A percentile compares a stretch with the other conserved stretches of the same genome.
These are phyloP conservation scores for Dolichoris vasculosae DNA, from an alignment of 1,140 invertebrate species.

Conservation along the genomic window DNA sequence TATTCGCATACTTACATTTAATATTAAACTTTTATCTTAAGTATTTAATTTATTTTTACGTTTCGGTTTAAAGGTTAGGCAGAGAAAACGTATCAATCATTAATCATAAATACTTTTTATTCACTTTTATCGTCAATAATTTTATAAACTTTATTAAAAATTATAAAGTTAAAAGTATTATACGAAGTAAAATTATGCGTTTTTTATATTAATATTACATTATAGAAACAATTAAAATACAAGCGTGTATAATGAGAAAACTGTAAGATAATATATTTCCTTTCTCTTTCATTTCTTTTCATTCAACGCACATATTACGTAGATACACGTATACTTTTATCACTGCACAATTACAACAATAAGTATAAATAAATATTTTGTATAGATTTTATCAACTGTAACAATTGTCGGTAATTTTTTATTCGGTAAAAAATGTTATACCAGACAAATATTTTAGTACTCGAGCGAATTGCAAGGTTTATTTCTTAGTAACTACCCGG, in stretches of 20 bases:
- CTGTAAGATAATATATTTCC: background rate
- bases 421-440: background rate
- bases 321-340: background rate
- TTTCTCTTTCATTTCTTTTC: background rate
- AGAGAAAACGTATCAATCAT: background rate
- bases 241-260: conserved; percentile 1
- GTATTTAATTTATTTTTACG: background rate
- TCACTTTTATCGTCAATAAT: too few relatives aligned
- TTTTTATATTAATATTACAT: background rate
- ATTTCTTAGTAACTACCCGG: conserved; percentile 25
- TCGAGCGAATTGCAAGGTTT: background rate
- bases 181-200: background rate
- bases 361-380: background rate
- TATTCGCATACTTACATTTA: too few relatives aligned
- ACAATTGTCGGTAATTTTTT: background rate
- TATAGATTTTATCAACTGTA: background rate
- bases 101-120: background rate
- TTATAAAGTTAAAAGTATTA: background rate
- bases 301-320: background rate
- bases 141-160: too few relatives aligned
- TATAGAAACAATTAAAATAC: conserved; percentile 11
- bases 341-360: background rate
- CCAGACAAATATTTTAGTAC: conserved; percentile 35
- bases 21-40: background rate
- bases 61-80: background rate